Base-by-base conservation (phyloP, 2,888 invertebrate genomes). In the Latheticus oryzae region DNA sequence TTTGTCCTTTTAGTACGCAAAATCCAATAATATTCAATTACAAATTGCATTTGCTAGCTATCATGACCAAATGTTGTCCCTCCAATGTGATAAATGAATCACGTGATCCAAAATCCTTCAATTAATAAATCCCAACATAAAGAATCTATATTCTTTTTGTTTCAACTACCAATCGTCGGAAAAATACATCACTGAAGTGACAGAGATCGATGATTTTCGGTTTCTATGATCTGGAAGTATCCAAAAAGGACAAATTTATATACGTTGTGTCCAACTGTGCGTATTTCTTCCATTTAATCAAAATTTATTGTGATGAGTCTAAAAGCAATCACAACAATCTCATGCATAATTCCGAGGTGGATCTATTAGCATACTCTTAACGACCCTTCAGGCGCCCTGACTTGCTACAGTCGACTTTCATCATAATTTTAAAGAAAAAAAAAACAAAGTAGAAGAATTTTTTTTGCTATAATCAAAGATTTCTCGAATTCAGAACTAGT, bases 401-500 rank as follows among this genome's bases (percentile, higher is more conserved):
- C 21, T 38, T 38, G 11, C 21, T 38, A 23, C 23, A 16, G 38
- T 23, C 35, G 17, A 17, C 17, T 16, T 21, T 23, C 38, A 21
- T 19, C 23, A 35, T 35, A 35, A 35, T 33, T 33, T 15, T 19
- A 23, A 7, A 21, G 11, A 12, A 12, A 11, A 23, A 7, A 5
- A 38, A 23, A 38, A 21, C 15, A 15, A 16, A 13, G 16, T 9
- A 42, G 28, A 42, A 42, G 28, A 28, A n/a, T n/a, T n/a, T n/a
- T n/a, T n/a, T n/a, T n/a, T n/a, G n/a, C n/a, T n/a, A n/a, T n/a
- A 42, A 42, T 42, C 26, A 28, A 26, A 42, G 28, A n/a, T n/a
- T n/a, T 38, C 38, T 15, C 28, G 26, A 28, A 15, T n/a, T n/a
- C 26, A n/a, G n/a, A 66, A 65, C 61, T 60, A 62, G 61, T 62